Evolutionary conservation across 1,140 invertebrate genomes (phyloP).

Genomic region (Babylonia areolata): DNA sequence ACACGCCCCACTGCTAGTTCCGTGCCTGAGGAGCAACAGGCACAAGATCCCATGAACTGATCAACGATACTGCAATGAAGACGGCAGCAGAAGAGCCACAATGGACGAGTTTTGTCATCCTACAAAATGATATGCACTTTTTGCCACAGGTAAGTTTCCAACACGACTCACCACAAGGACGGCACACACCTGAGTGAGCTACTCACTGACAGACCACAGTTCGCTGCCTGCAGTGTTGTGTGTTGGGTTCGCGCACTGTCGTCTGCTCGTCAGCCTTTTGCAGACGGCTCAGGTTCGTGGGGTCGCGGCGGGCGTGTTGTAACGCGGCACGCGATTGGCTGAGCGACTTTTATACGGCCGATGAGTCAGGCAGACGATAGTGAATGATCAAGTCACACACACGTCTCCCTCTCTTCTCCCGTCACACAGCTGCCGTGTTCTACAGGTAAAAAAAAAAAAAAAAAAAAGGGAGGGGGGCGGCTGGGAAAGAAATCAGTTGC

Average conservation of each 20-base stretch:
- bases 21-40: neutral
- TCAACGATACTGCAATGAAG: neutral
- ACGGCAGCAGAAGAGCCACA: neutral
- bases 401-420: too few species aligned
- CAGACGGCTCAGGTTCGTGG: conserved; percentile 1
- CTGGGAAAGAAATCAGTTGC: too few species aligned
- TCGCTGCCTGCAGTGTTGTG: neutral
- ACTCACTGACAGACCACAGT: neutral
- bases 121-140: neutral
- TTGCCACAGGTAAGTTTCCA: neutral
- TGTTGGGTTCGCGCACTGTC: neutral
- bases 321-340: conserved; percentile 32
- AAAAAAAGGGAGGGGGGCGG: too few species aligned
- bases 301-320: neutral
- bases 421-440: too few species aligned
- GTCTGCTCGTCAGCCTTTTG: conserved; percentile 25
- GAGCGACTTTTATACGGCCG: neutral
- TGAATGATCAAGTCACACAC: conserved; percentile 36
- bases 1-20: neutral
- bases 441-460: too few species aligned
- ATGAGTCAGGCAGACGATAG: conserved; percentile 33
- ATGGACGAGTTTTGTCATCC: too few species aligned
- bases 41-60: neutral
- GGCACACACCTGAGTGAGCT: neutral
- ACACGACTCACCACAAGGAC: neutral